phyloP scores from a whole-genome alignment of 2,888 invertebrate species.

The Agriotes lineatus region DNA sequence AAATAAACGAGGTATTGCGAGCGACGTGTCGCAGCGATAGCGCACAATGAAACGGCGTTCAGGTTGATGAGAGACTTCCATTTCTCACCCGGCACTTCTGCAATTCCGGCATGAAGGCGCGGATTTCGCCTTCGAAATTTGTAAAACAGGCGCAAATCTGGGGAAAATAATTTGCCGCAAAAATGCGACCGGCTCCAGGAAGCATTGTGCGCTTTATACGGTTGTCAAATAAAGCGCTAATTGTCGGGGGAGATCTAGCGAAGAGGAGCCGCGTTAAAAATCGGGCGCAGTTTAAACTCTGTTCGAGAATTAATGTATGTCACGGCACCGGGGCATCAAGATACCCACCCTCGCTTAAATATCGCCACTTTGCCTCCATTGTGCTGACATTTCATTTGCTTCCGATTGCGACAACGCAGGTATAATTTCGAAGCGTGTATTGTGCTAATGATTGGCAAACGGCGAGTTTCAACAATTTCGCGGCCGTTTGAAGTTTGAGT shows the following conservation, averaged over 20 bases:
- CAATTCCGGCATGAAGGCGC: slow-evolving; percentile 31
- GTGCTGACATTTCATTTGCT: slow-evolving; percentile 38
- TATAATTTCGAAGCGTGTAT: slow-evolving; percentile 23
- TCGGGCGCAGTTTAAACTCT: slow-evolving; percentile 7
- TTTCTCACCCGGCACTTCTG: slow-evolving; percentile 38
- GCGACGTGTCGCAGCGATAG: slow-evolving; percentile 38
- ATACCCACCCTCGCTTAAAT: slow-evolving; percentile 29
- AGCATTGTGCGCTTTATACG: not conserved
- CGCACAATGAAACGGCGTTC: slow-evolving; percentile 38
- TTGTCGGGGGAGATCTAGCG: not conserved
- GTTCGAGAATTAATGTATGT: slow-evolving; percentile 28
- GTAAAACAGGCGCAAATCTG: slow-evolving; percentile 12
- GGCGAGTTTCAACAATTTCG: slow-evolving; percentile 1
- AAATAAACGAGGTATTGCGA: slow-evolving; percentile 41
- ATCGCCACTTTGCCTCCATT: slow-evolving; percentile 29
- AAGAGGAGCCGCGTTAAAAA: not conserved
- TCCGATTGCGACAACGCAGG: slow-evolving; percentile 27
- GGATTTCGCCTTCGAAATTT: slow-evolving; percentile 15
- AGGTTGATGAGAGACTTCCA: slow-evolving; percentile 40
- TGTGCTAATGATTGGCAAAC: slow-evolving; percentile 24
- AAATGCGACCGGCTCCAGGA: not conserved
- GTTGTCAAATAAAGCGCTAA: not conserved
- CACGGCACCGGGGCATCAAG: slow-evolving; percentile 30
- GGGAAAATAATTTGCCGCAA: not conserved
- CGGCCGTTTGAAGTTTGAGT: slow-evolving; percentile 8